Base-by-base conservation (phyloP, 1,140 invertebrate genomes). In the Leptestheria dahalacensis region DNA sequence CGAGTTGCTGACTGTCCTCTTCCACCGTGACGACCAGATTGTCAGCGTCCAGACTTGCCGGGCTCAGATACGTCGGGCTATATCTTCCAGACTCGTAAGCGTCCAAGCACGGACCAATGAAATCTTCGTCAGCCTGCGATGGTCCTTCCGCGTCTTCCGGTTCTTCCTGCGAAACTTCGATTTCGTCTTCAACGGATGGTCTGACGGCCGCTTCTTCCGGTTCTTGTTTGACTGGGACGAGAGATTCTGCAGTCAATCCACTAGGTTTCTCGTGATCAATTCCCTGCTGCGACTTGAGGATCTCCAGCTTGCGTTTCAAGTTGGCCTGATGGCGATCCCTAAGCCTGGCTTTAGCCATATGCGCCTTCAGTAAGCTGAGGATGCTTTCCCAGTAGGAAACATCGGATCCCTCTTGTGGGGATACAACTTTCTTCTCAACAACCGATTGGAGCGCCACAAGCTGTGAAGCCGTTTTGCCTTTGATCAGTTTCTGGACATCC, bases 351-450 rank as follows among this genome's bases (percentile, higher is more conserved):
- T 91, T 79, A 0, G 96, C 92, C 82, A 95, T 94, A 71, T 97
- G 90, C 3, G 93, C 93, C 80, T 91, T 94, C 2, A 98, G 74
- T 71, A 96, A 86, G 46, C 88, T 89, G 9, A 96, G 75, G 49
- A 98, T 72, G 50, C 87, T 90, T 74, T 98, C 94, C 93, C 94
- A 99, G 73, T 97, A 98, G 52, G 88, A 89, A 62, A 97, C 86
- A 75, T 99, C 95, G 48, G 97, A 83, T 33, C 92, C 93, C 70
- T 93, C 90, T 48, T 82, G 80, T 56, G 86, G 81, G 0, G 82
- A 81, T 63, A 75, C 77, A 29, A 96, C 88, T 77, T 98, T 99
- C 9, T 77, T 75, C 71, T 92, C 87, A 65, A 99, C 97, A 69
- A 88, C 82, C 15, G 76, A 72, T 68, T 96, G 85, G 61, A 99